These are phyloP conservation scores for Zaprionus lachaisei DNA, from an alignment of 1,140 invertebrate genomes.

Conservation along the genomic window DNA sequence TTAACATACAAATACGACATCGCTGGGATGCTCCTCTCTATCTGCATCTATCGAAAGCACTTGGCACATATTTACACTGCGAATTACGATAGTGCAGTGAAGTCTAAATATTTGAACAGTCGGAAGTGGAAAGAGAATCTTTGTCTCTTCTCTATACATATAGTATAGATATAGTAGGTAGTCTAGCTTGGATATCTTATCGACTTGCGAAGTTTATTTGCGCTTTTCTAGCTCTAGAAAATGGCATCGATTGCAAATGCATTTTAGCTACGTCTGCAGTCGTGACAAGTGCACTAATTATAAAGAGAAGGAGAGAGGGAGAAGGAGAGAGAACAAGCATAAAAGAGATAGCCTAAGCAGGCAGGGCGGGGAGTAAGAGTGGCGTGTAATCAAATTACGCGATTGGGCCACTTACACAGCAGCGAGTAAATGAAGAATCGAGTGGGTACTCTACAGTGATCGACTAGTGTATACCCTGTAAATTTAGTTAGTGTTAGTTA, in stretches of 20 bases:
- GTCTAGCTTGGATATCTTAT: constrained; percentile 22
- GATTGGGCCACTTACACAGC: constrained; percentile 31
- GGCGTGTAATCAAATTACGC: constrained; percentile 41
- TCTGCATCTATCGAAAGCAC: not conserved
- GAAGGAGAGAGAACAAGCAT: too few relatives aligned
- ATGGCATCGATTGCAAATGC: constrained; percentile 30
- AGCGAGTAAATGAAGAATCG: constrained; percentile 25
- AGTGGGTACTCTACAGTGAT: not conserved
- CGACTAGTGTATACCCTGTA: constrained; percentile 6
- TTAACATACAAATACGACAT: constrained; percentile 31
- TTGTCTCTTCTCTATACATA: not conserved
- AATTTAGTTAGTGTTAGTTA: not conserved
- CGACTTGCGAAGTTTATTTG: constrained; percentile 6
- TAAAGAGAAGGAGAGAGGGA: not conserved
- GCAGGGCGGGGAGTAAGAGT: not conserved
- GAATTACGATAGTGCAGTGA: constrained; percentile 11
- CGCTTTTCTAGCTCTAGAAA: constrained; percentile 7
- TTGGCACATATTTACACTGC: constrained; percentile 16
- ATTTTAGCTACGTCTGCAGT: constrained; percentile 2
- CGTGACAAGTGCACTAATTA: constrained; percentile 31
- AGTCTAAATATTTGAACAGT: constrained; percentile 28
- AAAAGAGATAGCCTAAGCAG: constrained; percentile 16
- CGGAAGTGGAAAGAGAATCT: not conserved
- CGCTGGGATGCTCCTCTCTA: not conserved
- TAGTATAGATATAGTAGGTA: not conserved